A percentile compares a stretch with the other conserved stretches of the same genome.
These are phyloP conservation scores for Gouania willdenowi DNA, from an alignment of 2,797 vertebrate species.

Conservation along the genomic window DNA sequence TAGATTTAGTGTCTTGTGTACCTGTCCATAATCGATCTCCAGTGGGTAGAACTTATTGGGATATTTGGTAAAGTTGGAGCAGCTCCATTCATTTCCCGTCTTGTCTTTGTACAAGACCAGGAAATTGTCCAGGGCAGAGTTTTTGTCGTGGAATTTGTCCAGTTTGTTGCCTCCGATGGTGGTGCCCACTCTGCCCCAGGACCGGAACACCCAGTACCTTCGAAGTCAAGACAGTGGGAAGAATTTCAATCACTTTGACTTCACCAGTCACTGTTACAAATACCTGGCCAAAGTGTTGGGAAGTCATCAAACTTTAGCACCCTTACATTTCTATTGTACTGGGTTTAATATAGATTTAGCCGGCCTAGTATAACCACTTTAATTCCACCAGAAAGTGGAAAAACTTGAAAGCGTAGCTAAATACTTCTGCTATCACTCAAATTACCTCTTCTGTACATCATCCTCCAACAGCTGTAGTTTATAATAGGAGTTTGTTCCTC, in stretches of 20 bases:
- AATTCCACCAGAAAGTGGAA: too few relatives aligned
- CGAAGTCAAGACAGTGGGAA: background rate
- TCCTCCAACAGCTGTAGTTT: slow-evolving; percentile 95
- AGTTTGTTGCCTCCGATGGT: slow-evolving; percentile 94
- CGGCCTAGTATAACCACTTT: too few relatives aligned
- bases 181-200: slow-evolving; percentile 96
- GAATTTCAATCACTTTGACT: too few relatives aligned
- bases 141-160: slow-evolving; percentile 91
- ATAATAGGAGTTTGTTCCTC: slow-evolving; percentile 97
- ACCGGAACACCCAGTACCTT: slow-evolving; percentile 98
- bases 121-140: slow-evolving; percentile 91
- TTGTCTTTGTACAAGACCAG: slow-evolving; percentile 90
- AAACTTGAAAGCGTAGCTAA: too few relatives aligned
- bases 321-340: too few relatives aligned
- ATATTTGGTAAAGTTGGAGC: slow-evolving; percentile 90
- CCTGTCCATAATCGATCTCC: slow-evolving; percentile 98
- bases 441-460: slow-evolving; percentile 88
- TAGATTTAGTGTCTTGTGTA: slow-evolving; percentile 51
- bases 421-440: too few relatives aligned
- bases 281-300: too few relatives aligned
- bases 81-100: slow-evolving; percentile 91
- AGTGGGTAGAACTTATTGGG: slow-evolving; percentile 97
- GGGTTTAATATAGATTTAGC: too few relatives aligned
- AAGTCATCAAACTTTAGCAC: too few relatives aligned
- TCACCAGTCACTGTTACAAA: too few relatives aligned